These are phyloP conservation scores for Leptosomus discolor DNA, from an alignment of 2,113 vertebrate species.

Conservation along the genomic window DNA sequence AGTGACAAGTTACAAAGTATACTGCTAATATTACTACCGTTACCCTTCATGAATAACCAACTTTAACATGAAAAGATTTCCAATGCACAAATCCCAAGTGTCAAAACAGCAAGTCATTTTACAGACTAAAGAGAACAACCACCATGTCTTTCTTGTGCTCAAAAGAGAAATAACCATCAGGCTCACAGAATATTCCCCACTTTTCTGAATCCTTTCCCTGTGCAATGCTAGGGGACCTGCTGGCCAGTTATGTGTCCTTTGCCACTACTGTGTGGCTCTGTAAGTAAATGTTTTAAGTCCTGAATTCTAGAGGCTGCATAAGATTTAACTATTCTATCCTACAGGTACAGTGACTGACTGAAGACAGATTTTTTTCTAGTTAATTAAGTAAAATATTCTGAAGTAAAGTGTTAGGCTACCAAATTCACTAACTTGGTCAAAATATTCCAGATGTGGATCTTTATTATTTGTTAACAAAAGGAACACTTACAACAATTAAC, in stretches of 20 bases:
- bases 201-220: background rate
- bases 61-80: background rate
- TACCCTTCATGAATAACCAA: background rate
- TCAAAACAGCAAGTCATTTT: slow-evolving; percentile 16
- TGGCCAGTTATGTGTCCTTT: background rate
- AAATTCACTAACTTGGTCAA: background rate
- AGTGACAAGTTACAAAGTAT: background rate
- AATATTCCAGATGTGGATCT: background rate
- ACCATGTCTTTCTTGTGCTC: background rate
- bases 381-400: background rate
- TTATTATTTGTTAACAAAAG: background rate
- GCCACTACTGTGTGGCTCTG: background rate
- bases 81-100: background rate
- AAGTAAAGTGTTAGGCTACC: background rate
- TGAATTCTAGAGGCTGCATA: background rate
- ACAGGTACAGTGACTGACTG: background rate
- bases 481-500: background rate
- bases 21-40: background rate
- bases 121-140: background rate
- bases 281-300: background rate
- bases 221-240: background rate
- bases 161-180: background rate
- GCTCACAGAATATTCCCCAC: background rate
- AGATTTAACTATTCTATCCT: background rate
- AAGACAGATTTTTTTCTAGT: background rate